Base-by-base conservation (phyloP, 2,888 invertebrate species). In the Crocallis elinguaria region DNA sequence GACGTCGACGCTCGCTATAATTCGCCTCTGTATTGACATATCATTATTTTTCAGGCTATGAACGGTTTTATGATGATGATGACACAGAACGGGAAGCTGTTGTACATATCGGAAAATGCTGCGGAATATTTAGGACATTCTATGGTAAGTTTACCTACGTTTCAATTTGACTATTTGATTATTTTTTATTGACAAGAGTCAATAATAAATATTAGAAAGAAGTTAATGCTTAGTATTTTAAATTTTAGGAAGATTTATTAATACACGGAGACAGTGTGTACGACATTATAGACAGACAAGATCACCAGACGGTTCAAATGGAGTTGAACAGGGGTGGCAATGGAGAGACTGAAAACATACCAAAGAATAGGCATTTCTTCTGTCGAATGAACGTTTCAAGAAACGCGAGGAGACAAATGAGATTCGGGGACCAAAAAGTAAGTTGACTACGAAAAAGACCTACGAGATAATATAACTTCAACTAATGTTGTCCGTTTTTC, bases 201-300 rank as follows among this genome's bases (percentile, higher is more conserved):
- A n/a, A n/a, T n/a, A n/a, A n/a, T n/a, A n/a, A n/a, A n/a, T n/a
- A n/a, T n/a, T n/a, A n/a, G n/a, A n/a, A n/a, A n/a, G n/a, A n/a
- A n/a, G n/a, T n/a, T n/a, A n/a, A n/a, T n/a, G n/a, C n/a, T n/a
- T n/a, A n/a, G n/a, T n/a, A n/a, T n/a, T n/a, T 46, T 38, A 19
- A 23, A 46, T 71, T 93, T 57, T 92, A 99, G 99, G 99, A 99
- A 92, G 99, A 99, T 87, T 94, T 99, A 71, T 93, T 99, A 84
- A 99, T 99, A 79, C 99, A 99, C 84, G 99, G 99, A 9, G 99
- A 99, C 92, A 98, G 98, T 79, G 97, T 99, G 65, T 99, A 98
- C 92, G 99, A 99, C 88, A 98, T 99, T 76, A 98, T 99, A 86
- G 99, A 99, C 93, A 97, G 98, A 90, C 98, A 99, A 88, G 99